Conservation (phyloP, 2,888 invertebrate species). For the Neria commutata region DNA sequence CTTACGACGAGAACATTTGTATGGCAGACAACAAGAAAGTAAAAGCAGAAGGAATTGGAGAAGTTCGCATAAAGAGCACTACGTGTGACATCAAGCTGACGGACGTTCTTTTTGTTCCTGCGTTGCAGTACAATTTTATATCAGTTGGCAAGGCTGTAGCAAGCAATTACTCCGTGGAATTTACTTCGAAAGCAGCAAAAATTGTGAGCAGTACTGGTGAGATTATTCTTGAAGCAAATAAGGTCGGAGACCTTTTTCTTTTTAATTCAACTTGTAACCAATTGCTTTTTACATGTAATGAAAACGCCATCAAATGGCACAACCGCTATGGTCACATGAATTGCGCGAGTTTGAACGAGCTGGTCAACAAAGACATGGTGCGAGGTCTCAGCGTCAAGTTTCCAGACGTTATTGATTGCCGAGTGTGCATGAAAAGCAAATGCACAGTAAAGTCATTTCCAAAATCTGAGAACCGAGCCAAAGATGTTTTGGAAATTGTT, state of each 20-base stretch:
- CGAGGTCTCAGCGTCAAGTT: conserved; percentile 9
- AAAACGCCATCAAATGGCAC: neutral
- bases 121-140: neutral
- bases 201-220: neutral
- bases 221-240: neutral
- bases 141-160: neutral
- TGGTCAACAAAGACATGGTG: neutral
- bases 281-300: neutral
- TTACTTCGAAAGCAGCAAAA: neutral
- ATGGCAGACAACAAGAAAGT: neutral
- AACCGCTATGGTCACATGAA: neutral
- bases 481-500: conserved; percentile 24
- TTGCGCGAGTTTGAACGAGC: neutral
- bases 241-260: neutral
- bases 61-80: neutral
- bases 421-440: conserved; percentile 27
- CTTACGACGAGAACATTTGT: neutral
- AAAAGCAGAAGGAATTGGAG: neutral
- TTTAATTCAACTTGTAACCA: neutral
- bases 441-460: conserved; percentile 22
- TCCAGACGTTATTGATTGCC: conserved; percentile 11
- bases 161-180: neutral
- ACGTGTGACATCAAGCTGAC: neutral
- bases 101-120: neutral
- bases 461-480: conserved; percentile 14